phyloP scores from a whole-genome alignment of 1,140 invertebrate genomes.

The Capitella teleta region DNA sequence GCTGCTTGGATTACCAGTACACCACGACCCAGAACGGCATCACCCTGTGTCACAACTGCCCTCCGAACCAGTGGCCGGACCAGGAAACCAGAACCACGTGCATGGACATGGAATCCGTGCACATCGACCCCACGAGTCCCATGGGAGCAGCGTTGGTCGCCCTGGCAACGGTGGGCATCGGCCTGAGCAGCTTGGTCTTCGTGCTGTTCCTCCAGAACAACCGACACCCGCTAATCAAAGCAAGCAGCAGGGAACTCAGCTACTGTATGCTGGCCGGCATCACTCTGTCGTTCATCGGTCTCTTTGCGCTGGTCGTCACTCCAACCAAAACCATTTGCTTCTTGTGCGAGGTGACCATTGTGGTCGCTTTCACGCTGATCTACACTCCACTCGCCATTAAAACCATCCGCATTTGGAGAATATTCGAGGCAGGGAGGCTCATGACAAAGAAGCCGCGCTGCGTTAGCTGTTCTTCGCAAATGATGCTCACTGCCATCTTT shows the following conservation, averaged over 20 bases:
- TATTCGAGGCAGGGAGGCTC: conserved; percentile 65
- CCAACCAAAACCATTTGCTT: conserved; percentile 39
- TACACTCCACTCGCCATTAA: conserved; percentile 83
- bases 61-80: conserved; percentile 26
- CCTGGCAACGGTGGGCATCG: conserved; percentile 44
- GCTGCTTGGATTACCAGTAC: too few relatives aligned
- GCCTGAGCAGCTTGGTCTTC: conserved; percentile 28
- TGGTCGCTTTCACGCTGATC: conserved; percentile 81
- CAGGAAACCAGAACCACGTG: conserved; percentile 45
- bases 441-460: conserved; percentile 14
- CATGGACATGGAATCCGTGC: conserved; percentile 24
- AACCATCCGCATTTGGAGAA: conserved; percentile 76
- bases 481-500: neutral
- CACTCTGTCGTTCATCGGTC: conserved; percentile 76
- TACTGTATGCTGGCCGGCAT: conserved; percentile 79
- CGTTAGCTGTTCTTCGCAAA: conserved; percentile 4
- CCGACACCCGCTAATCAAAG: conserved; percentile 77
- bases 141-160: conserved; percentile 43
- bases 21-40: conserved; percentile 14
- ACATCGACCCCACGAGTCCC: conserved; percentile 6
- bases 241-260: conserved; percentile 76
- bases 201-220: conserved; percentile 63
- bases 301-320: conserved; percentile 67
- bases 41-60: conserved; percentile 15
- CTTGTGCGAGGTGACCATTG: conserved; percentile 51